Conservation (phyloP, 1,140 invertebrate species). For the Ylistrum balloti region DNA sequence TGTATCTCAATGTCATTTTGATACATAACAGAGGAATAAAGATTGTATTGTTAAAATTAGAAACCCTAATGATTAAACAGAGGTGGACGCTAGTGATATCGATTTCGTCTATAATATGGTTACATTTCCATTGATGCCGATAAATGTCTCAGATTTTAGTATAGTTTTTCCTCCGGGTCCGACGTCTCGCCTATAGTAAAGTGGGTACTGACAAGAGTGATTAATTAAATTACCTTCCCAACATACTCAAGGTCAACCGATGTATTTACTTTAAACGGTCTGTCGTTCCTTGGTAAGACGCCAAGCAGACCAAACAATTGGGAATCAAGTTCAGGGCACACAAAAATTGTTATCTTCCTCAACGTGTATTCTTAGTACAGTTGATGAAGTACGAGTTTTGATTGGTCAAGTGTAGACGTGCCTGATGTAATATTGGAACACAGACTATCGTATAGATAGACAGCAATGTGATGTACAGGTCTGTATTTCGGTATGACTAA, state of each 20-base stretch:
- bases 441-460: not conserved
- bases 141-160: not conserved
- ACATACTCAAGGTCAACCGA: constrained; percentile 6
- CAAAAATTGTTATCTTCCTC: not conserved
- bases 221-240: constrained; percentile 28
- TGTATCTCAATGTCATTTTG: too few relatives aligned
- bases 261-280: constrained; percentile 15
- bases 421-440: too few relatives aligned
- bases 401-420: too few relatives aligned
- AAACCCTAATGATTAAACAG: not conserved
- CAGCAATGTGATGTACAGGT: too few relatives aligned
- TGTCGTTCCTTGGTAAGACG: not conserved
- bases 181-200: not conserved
- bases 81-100: not conserved
- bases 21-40: not conserved
- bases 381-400: not conserved
- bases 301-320: not conserved
- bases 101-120: not conserved
- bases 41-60: not conserved
- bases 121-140: not conserved
- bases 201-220: not conserved
- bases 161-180: not conserved
- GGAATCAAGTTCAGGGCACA: not conserved
- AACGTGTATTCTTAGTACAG: not conserved
- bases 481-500: not conserved